Conservation (phyloP, 2,888 invertebrate species). For the Cremastinae sp. region DNA sequence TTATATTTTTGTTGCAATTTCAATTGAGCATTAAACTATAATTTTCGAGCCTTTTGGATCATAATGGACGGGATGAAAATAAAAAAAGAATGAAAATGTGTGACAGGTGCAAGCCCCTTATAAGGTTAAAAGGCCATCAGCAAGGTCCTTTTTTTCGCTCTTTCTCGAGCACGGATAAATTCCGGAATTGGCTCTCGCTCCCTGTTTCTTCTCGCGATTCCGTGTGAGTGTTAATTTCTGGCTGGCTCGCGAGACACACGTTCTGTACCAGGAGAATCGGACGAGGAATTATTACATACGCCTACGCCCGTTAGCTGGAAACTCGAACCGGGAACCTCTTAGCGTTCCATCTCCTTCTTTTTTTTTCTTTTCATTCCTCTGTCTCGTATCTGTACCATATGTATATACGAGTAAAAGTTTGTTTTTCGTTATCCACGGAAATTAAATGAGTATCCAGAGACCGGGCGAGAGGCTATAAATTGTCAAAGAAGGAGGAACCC, state of each 20-base stretch:
- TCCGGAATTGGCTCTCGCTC: constrained; percentile 52
- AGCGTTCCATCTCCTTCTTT: constrained; percentile 22
- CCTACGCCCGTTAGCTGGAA: constrained; percentile 71
- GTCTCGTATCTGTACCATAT: background rate
- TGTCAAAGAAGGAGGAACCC: constrained; percentile 56
- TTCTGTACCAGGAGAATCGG: constrained; percentile 49
- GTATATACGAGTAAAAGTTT: constrained; percentile 57
- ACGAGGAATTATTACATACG: constrained; percentile 73
- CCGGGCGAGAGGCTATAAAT: constrained; percentile 61
- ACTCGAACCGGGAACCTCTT: constrained; percentile 63
- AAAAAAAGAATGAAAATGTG: constrained; percentile 45
- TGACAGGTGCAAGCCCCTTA: constrained; percentile 75
- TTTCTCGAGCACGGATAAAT: constrained; percentile 67
- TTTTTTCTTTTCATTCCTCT: constrained; percentile 10
- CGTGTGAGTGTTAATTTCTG: constrained; percentile 18
- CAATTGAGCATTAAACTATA: constrained; percentile 61
- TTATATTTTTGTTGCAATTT: background rate
- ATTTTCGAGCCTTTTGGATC: constrained; percentile 60
- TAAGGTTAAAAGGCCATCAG: constrained; percentile 77
- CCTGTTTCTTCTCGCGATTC: background rate
- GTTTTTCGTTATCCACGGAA: constrained; percentile 72
- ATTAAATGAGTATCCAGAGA: constrained; percentile 69
- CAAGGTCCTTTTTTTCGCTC: constrained; percentile 69
- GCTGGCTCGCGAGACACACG: constrained; percentile 66
- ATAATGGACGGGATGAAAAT: constrained; percentile 60